phyloP scores from a whole-genome alignment of 1,140 invertebrate species.

The Melanaphis sacchari region DNA sequence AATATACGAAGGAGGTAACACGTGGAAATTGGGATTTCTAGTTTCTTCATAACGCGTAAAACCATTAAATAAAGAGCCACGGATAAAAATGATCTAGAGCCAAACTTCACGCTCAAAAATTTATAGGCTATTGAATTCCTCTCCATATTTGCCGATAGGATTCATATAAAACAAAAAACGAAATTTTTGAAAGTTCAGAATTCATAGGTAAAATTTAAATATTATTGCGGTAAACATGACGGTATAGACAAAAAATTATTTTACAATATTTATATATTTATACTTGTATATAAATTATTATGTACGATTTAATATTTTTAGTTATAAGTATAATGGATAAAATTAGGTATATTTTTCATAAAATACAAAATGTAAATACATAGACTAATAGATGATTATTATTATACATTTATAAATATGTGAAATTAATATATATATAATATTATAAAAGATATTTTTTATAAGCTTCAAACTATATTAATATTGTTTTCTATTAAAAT shows the following conservation, averaged over 20 bases:
- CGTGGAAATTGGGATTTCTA: conserved; percentile 33
- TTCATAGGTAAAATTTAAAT: background rate
- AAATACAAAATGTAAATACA: background rate
- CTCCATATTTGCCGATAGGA: background rate
- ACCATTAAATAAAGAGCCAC: background rate
- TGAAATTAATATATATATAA: background rate
- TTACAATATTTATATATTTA: too few species aligned
- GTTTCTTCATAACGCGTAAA: background rate
- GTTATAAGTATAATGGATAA: background rate
- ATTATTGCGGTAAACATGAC: background rate
- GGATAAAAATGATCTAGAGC: background rate
- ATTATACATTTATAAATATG: background rate
- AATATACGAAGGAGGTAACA: background rate
- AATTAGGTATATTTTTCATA: background rate
- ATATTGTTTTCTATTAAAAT: background rate
- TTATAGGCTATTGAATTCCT: background rate
- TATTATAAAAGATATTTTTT: background rate
- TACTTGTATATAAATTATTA: background rate
- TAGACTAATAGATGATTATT: background rate
- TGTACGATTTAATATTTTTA: background rate
- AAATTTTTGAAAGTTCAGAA: background rate
- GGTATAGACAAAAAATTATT: background rate
- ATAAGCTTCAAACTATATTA: background rate
- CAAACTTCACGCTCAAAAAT: background rate
- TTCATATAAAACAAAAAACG: background rate